Base-by-base conservation (phyloP, 1,140 invertebrate genomes). In the Drosophila ercepeae region DNA sequence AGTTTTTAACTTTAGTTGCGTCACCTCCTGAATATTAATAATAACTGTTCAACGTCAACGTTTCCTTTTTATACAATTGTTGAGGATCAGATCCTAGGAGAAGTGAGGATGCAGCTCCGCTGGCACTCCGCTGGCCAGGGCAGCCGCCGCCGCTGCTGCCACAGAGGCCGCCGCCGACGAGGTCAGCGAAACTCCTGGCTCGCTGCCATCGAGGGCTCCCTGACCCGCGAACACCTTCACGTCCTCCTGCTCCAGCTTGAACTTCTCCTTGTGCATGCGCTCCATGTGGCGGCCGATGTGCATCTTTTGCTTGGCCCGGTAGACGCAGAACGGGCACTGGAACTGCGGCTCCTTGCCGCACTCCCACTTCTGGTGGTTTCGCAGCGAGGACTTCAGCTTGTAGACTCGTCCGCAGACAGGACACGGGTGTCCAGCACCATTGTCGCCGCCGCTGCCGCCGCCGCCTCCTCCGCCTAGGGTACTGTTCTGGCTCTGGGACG, bases 321-420 rank as follows among this genome's bases (percentile, higher is more conserved):
- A 96, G 7, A 96, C 94, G 91, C 96, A 96, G 91, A 95, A 95
- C 4, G 95, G 95, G 91, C 96, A 96, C 77, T 95, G 95, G 89
- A 96, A 96, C 89, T 96, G 95, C 1, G 95, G 95, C 91, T 96
- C 95, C 91, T 96, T 96, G 70, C 95, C 95, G 91, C 96, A 97
- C 90, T 97, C 96, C 96, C 96, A 97, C 90, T 97, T 96, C 92
- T 96, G 95, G 89, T 97, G 96, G 89, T 96, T 97, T 18, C 96
- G 93, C 83, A 97, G 92, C 76, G 95, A 96, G 61, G 95, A 96
- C 91, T 96, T 96, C 44, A 97, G 93, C 90, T 97, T 97, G 92
- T 97, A 97, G 45, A 95, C 94, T 41, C 96, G 93, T 45, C 95
- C 96, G 91, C 96, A 97, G 71, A 95, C 95, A 11, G 95, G 96